Base-by-base conservation (phyloP, 2,113 vertebrate species). In the Halichoeres trimaculatus region DNA sequence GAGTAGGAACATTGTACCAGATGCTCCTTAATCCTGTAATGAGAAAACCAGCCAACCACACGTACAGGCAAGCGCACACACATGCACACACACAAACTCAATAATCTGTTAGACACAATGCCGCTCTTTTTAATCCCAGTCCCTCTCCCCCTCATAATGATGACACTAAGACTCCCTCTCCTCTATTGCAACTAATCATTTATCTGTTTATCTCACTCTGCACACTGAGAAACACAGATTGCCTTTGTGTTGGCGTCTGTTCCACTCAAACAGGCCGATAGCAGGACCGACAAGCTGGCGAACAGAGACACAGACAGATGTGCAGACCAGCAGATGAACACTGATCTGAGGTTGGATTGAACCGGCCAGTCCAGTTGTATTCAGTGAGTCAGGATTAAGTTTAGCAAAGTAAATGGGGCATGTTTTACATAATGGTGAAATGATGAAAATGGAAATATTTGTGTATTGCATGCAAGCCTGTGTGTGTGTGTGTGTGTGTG, bases 21-120 rank as follows among this genome's bases (percentile, higher is more conserved):
- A 91, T 90, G 89, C 91, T 91, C 80, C 85, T 87, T 91, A 91
- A 91, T 92, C 89, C 81, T 77, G 88, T 90, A 91, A 91, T 85
- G 79, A 91, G 87, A 91, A 88, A 91, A 90, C 53, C 89, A 90
- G 88, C 70, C 89, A 91, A 73, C 66, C 83, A 86, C 85, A 87
- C 83, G 86, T 71, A 65, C 78, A 65, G 12, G 30, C 62, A 51
- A 5, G 11, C 40, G 45, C 52, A 23, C 51, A 41, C 41, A 60
- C 67, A 62, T 55, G 36, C 65, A 58, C 71, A 57, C 65, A 58
- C 71, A 57, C 66, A 45, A 41, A 41, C 22, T 11, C 57, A 87
- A 82, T 86, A 90, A 90, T 88, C 88, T 85, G 68, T 73, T 47
- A 48, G 72, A 86, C 68, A 90, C 88, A 91, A 83, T 88, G 79